Base-by-base conservation (phyloP, 1,140 invertebrate species). In the Aphelenchoides besseyi region DNA sequence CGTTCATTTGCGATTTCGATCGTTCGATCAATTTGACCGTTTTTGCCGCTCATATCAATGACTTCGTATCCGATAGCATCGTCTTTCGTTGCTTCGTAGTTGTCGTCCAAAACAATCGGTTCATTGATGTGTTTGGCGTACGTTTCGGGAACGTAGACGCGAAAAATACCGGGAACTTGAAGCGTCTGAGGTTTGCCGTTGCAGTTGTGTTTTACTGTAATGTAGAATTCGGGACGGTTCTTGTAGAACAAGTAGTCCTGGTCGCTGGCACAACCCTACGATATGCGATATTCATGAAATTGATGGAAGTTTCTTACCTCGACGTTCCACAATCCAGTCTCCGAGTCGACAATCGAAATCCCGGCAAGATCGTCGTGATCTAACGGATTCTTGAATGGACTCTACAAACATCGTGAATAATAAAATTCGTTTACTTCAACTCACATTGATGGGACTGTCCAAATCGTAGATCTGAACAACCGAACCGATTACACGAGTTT, bases 331-430 rank as follows among this genome's bases (percentile, higher is more conserved):
- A 76, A 18, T 3, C 75, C 75, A 37, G 54, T 35, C 9, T 41
- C 32, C 26, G 74, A 35, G 12, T 70, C 66, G 32, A 77, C 69
- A 12, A 33, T 23, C 2, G 76, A 48, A 36, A 78, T 66, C 3
- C 28, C 73, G 3, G 74, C 73, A 30, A 78, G 75, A 66, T 77
- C 75, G 48, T 77, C 75, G 1, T 76, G 71, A 74, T 77, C 75
- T 28, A 77, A 8, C 8, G 71, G 76, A 61, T 76, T 78, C 33
- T 67, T 33, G 26, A 75, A 33, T 12, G 26, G 12, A 9, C 26
- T 29, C 74, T 75, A 48, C 16, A 76, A n/a, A n/a, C n/a, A 75
- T 29, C 28, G 29, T 30, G 18, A 73, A 48, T 2, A 23, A 8
- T 2, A 28, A n/a, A 55, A 1, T 8, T 53, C 3, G 29, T 68